Percentiles rank a stretch among this genome's conserved stretches.
Conservation (phyloP, 2,797 vertebrate species). For the Coranthus polyacanthus region DNA sequence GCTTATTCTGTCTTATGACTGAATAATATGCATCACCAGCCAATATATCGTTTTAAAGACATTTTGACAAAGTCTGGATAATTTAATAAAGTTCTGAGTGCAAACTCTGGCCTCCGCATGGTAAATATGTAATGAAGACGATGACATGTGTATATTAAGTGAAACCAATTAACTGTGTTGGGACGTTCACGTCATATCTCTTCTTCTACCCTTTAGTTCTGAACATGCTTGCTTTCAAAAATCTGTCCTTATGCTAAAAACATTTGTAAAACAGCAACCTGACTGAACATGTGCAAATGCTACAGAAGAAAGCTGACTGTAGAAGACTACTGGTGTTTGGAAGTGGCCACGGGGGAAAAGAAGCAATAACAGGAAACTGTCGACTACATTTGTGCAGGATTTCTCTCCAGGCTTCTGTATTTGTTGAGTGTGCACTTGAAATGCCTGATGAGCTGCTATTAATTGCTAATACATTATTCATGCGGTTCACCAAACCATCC, state of each 20-base stretch:
- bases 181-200: constrained; percentile 20
- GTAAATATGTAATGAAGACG: constrained; percentile 28
- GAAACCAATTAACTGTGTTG: constrained; percentile 27
- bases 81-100: not conserved
- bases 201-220: constrained; percentile 10
- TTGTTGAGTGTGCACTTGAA: constrained; percentile 71
- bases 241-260: constrained; percentile 1
- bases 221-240: not conserved
- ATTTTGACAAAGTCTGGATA: no score
- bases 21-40: not conserved
- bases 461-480: constrained; percentile 82
- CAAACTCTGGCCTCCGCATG: constrained; percentile 5
- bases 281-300: not conserved
- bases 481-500: constrained; percentile 71
- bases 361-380: constrained; percentile 31
- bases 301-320: not conserved
- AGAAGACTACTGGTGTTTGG: constrained; percentile 15
- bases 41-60: no score
- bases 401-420: constrained; percentile 53
- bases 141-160: constrained; percentile 21
- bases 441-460: constrained; percentile 73
- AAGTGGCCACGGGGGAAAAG: not conserved
- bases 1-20: not conserved
- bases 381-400: constrained; percentile 18
- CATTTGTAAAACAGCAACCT: constrained; percentile 1